These are phyloP conservation scores for Hermodice carunculata DNA, from an alignment of 2,888 invertebrate species.

Conservation along the genomic window DNA sequence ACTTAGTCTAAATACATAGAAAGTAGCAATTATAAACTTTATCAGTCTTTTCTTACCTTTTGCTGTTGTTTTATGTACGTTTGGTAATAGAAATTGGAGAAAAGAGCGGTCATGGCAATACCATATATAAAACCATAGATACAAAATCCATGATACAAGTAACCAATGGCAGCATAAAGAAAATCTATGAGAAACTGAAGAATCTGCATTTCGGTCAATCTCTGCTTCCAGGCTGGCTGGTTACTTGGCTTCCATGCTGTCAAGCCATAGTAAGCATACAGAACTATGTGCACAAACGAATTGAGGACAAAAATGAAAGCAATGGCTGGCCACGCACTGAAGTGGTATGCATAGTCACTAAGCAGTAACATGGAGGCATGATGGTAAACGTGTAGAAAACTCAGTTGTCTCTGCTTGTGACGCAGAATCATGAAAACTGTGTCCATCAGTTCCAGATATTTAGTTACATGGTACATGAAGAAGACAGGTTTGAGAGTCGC, in stretches of 20 bases:
- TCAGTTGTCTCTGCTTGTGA: slow-evolving; percentile 61
- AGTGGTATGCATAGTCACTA: slow-evolving; percentile 52
- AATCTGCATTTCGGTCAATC: slow-evolving; percentile 65
- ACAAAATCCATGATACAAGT: slow-evolving; percentile 63
- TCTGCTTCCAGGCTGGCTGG: slow-evolving; percentile 61
- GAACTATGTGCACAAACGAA: slow-evolving; percentile 61
- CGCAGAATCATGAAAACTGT: slow-evolving; percentile 68
- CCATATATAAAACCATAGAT: slow-evolving; percentile 65
- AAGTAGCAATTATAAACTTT: too few species aligned
- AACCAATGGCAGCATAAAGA: slow-evolving; percentile 54
- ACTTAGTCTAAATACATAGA: too few species aligned
- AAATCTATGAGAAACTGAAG: slow-evolving; percentile 60
- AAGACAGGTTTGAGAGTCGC: slow-evolving; percentile 46
- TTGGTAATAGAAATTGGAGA: slow-evolving; percentile 59
- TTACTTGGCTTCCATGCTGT: slow-evolving; percentile 50
- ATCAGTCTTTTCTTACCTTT: too few species aligned
- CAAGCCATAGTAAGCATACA: slow-evolving; percentile 65
- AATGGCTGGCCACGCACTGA: slow-evolving; percentile 62
- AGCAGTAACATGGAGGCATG: slow-evolving; percentile 66
- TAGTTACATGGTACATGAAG: slow-evolving; percentile 59
- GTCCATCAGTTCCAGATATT: slow-evolving; percentile 63
- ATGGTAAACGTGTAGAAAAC: slow-evolving; percentile 67
- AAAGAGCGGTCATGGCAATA: slow-evolving; percentile 58
- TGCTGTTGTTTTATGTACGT: slow-evolving; percentile 32
- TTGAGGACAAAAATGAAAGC: slow-evolving; percentile 58